Evolutionary conservation across 1,140 invertebrate species (phyloP).

Genomic region (Armadillidium nasatum): DNA sequence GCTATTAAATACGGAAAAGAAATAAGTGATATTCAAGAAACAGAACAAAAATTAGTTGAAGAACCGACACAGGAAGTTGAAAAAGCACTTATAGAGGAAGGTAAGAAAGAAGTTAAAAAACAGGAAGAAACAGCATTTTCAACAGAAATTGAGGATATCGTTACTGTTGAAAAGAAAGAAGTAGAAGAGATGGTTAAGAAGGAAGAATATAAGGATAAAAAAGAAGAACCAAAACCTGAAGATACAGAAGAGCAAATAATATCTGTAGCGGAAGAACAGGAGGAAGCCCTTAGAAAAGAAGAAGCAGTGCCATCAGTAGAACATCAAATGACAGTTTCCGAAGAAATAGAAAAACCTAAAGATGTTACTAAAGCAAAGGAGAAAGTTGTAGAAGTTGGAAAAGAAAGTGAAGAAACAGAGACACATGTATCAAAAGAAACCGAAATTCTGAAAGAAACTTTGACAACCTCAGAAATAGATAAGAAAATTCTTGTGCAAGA

Average conservation of each 20-base stretch:
- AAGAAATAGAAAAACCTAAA: constrained; percentile 11
- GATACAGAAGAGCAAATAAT: neutral
- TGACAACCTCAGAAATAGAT: neutral
- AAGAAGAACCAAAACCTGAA: neutral
- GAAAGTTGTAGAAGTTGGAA: neutral
- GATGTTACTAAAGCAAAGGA: neutral
- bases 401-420: neutral
- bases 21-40: too few relatives aligned
- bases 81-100: constrained; percentile 42
- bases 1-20: too few relatives aligned
- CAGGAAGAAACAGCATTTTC: neutral
- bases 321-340: neutral
- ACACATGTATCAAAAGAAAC: neutral
- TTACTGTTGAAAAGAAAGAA: neutral
- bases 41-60: neutral
- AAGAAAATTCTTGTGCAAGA: neutral
- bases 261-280: too few relatives aligned
- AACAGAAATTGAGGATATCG: neutral
- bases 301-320: neutral
- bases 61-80: constrained; percentile 45
- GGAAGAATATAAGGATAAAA: neutral
- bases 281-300: neutral
- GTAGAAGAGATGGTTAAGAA: constrained; percentile 4
- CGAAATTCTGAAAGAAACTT: neutral
- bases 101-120: constrained; percentile 45